Evolutionary conservation across 2,797 vertebrate genomes (phyloP).

Genomic region (Brachyalestes nurse): DNA sequence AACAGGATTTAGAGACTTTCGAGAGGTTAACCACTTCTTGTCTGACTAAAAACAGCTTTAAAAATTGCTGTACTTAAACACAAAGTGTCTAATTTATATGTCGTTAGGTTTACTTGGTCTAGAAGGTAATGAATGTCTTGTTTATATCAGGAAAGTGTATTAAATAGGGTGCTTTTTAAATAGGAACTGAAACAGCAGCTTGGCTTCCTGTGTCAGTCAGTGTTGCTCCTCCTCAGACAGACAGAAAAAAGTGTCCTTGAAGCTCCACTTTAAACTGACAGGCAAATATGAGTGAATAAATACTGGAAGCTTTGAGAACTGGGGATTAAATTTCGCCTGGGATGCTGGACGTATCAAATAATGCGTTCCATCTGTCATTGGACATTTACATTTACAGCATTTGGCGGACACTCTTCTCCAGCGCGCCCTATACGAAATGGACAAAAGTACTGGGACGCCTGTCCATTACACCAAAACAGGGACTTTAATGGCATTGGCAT

Average conservation of each 20-base stretch:
- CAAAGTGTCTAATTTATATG: not conserved
- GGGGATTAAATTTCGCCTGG: not conserved
- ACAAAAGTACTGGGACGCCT: too few relatives aligned
- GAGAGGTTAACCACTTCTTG: not conserved
- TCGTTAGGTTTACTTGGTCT: not conserved
- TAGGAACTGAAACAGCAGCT: not conserved
- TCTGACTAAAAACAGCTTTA: not conserved
- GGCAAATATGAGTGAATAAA: not conserved
- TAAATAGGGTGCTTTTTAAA: not conserved
- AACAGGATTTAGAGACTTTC: too few relatives aligned
- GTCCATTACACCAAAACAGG: too few relatives aligned
- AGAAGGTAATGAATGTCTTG: not conserved
- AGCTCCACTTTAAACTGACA: not conserved
- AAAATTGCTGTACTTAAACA: too few relatives aligned
- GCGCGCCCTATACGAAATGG: too few relatives aligned
- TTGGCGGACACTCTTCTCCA: too few relatives aligned
- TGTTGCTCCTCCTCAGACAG: not conserved
- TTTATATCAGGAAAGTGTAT: not conserved
- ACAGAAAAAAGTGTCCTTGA: not conserved
- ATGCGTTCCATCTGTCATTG: not conserved
- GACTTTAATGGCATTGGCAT: too few relatives aligned
- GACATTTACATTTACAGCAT: too few relatives aligned
- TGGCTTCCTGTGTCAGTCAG: constrained; percentile 9
- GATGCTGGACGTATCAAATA: constrained; percentile 1
- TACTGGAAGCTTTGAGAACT: not conserved